Conservation (phyloP, 1,140 invertebrate species). For the Stegodyphus dumicola region DNA sequence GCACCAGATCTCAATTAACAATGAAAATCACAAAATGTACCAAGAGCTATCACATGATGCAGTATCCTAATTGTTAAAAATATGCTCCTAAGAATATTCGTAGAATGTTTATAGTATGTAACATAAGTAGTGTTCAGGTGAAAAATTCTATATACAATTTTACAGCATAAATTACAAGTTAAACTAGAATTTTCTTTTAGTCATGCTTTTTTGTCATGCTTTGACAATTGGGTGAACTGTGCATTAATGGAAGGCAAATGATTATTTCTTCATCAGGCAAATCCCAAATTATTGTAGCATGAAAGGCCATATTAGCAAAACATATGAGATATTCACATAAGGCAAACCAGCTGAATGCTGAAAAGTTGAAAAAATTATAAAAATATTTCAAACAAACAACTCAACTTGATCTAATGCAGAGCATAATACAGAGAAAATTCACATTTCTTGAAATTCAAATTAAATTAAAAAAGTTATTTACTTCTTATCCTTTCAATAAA, state of each 20-base stretch:
- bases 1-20: conserved; percentile 36
- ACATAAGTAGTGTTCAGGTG: conserved; percentile 47
- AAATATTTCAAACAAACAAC: not conserved
- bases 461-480: no score
- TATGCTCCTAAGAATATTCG: conserved; percentile 42
- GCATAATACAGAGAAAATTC: no score
- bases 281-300: conserved; percentile 86
- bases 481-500: no score
- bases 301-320: conserved; percentile 90
- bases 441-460: no score
- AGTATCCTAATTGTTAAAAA: conserved; percentile 44
- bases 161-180: conserved; percentile 50
- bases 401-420: no score
- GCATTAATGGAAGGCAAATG: conserved; percentile 70
- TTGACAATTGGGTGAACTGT: conserved; percentile 54
- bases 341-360: conserved; percentile 94
- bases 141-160: conserved; percentile 59
- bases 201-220: conserved; percentile 44
- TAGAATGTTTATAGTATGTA: conserved; percentile 28
- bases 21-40: conserved; percentile 13
- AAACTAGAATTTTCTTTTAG: conserved; percentile 41
- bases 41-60: conserved; percentile 41
- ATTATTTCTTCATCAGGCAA: conserved; percentile 84
- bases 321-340: conserved; percentile 91
- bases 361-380: conserved; percentile 64